Evolutionary conservation across 1,140 invertebrate species (phyloP).

Genomic region (Euwallacea fornicatus): DNA sequence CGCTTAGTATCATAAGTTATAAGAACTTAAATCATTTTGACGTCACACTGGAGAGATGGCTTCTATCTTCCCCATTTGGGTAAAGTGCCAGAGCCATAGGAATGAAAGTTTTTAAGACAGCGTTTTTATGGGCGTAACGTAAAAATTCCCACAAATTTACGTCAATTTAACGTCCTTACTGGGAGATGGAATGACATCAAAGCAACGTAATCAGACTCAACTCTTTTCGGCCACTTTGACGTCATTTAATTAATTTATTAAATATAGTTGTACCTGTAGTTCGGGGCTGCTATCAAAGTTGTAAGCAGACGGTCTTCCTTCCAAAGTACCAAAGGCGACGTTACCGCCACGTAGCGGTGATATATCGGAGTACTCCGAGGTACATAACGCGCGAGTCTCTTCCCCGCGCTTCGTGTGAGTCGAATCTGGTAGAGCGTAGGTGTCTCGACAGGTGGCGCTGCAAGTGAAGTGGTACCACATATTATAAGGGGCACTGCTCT

Average conservation of each 20-base stretch:
- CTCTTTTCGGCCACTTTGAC: not conserved
- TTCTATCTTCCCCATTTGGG: no score
- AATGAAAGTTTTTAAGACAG: no score
- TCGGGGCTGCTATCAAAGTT: conserved; percentile 86
- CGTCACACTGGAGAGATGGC: no score
- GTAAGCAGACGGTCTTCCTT: conserved; percentile 89
- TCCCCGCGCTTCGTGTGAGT: conserved; percentile 68
- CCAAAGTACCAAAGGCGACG: conserved; percentile 94
- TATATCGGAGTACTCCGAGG: conserved; percentile 96
- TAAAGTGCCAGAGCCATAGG: no score
- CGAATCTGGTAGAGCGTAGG: conserved; percentile 81
- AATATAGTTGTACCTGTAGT: conserved; percentile 69
- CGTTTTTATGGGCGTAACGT: no score
- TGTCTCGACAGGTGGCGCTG: conserved; percentile 86
- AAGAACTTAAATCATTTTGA: no score
- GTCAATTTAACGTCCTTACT: no score
- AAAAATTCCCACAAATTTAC: no score
- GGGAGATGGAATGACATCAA: not conserved
- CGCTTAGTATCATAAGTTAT: no score
- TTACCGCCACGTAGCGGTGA: conserved; percentile 94
- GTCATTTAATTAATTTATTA: not conserved
- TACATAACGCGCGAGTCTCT: conserved; percentile 90
- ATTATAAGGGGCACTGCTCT: no score
- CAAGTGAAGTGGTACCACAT: not conserved
- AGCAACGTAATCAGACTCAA: not conserved